A percentile compares a stretch with the other conserved stretches of the same genome.
Evolutionary conservation across 2,113 vertebrate genomes (phyloP).

Genomic region (Halichoeres trimaculatus): DNA sequence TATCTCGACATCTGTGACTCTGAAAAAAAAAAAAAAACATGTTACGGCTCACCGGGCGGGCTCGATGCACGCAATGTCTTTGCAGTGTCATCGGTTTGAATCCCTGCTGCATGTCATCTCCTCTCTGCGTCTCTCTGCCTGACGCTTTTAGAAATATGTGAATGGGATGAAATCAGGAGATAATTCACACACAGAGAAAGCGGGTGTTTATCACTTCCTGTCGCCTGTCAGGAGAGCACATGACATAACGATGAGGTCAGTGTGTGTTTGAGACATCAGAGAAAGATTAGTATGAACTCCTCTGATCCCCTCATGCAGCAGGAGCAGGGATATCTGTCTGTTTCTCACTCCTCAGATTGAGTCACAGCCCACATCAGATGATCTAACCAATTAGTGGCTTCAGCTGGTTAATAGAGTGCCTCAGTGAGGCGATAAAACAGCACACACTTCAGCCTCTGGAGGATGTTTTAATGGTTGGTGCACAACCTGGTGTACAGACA

Average conservation of each 20-base stretch:
- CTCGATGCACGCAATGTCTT: constrained; percentile 36
- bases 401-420: constrained; percentile 70
- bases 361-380: constrained; percentile 59
- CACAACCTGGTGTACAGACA: constrained; percentile 48
- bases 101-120: constrained; percentile 1
- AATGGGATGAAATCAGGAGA: constrained; percentile 9
- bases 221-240: constrained; percentile 34
- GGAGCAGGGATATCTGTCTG: constrained; percentile 31
- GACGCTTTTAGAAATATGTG: constrained; percentile 7
- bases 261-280: constrained; percentile 29
- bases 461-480: constrained; percentile 63
- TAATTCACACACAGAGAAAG: background rate
- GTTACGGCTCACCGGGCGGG: constrained; percentile 25
- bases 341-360: constrained; percentile 54
- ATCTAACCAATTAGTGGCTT: constrained; percentile 74
- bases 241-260: constrained; percentile 52
- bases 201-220: constrained; percentile 21
- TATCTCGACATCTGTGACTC: constrained; percentile 61
- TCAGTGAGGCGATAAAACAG: constrained; percentile 63
- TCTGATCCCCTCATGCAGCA: constrained; percentile 30
- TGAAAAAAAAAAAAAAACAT: constrained; percentile 57
- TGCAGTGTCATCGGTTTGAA: constrained; percentile 34
- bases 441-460: constrained; percentile 43
- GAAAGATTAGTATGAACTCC: constrained; percentile 33
- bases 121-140: background rate